Base-by-base conservation (phyloP, 2,888 invertebrate species). In the Perizoma flavofasciatum region DNA sequence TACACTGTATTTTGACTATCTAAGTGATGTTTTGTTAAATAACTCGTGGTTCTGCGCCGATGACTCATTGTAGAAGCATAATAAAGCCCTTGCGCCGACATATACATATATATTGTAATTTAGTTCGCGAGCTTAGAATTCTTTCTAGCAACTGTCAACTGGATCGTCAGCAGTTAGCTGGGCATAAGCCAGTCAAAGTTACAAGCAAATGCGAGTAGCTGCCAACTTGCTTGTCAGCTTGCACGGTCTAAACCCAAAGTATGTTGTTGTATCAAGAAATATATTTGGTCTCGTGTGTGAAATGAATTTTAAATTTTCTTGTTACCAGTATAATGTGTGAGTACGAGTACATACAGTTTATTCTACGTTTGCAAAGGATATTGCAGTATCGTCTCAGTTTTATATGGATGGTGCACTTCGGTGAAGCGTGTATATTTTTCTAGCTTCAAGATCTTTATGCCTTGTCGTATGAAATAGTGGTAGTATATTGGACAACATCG, bases 271-370 rank as follows among this genome's bases (percentile, higher is more conserved):
- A 56, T 58, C 62, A 65, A 55, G 50, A 59, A 61, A 74, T 72
- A 73, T 65, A 65, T 65, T 72, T 69, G 44, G 64, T 63, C 49
- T 67, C 58, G 68, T 56, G 59, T 63, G 70, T 65, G 74, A 54
- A 53, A 57, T 65, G 75, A 75, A 78, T 80, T 75, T 72, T 41
- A 71, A 75, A 73, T 69, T 59, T 61, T 63, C 51, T 33, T 55
- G 49, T 48, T 54, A 56, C 60, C 55, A 66, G 65, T 22, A 22
- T 22, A 22, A 22, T 3, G 59, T 63, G 61, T 62, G 50, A 34
- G 51, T 56, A 54, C 52, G 50, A 61, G 65, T 65, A 65, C 64
- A 68, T 61, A 59, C 43, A 49, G 63, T 63, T 59, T 61, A 63
- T 66, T 66, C 63, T 63, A 63, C 47, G 68, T 50, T 50, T 46